Evolutionary conservation across 2,888 invertebrate genomes (phyloP), one percentile per base, ranked within the genome.

Genomic region (Temnothorax unifasciatus): DNA sequence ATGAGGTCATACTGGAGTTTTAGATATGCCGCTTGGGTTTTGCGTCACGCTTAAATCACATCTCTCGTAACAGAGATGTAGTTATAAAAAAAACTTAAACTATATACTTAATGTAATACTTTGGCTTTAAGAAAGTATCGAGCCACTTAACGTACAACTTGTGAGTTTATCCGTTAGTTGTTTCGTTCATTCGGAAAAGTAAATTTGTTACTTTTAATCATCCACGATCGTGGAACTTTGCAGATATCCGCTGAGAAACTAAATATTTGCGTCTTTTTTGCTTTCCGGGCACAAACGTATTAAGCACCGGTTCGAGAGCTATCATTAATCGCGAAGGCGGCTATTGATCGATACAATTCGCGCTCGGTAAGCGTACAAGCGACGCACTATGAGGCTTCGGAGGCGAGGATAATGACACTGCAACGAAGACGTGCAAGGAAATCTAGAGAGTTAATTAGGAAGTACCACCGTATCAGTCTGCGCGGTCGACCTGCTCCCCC

Each of bases 361-460:
- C 83, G 63, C 66, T 57, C 66, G 8, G 44, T 47, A 18, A 38
- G 38, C 82, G 84, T 84, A 83, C 54, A 74, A 82, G 81, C 76
- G 74, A 87, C 82, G 79, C 75, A 82, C 81, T 54, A 41, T 52
- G 34, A 79, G 73, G 75, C 83, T 83, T 71, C 47, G 18, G 52
- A 52, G 76, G 77, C 66, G 73, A 84, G 85, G 83, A 90, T 90
- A 90, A 90, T 89, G 89, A 90, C 85, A 86, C 82, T 82, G 89
- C 74, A 71, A 87, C 86, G 83, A 82, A 81, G 85, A 86, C 89
- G 86, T 88, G 91, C 85, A 77, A 86, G 88, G 88, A 91, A 90
- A 90, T 91, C 89, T 85, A 83, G 86, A 87, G 90, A 87, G 90
- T 88, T 90, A 90, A 90, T 90, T 92, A 92, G 89, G 86, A 92